Base-by-base conservation (phyloP, 2,113 vertebrate genomes). In the Thunnus thynnus region DNA sequence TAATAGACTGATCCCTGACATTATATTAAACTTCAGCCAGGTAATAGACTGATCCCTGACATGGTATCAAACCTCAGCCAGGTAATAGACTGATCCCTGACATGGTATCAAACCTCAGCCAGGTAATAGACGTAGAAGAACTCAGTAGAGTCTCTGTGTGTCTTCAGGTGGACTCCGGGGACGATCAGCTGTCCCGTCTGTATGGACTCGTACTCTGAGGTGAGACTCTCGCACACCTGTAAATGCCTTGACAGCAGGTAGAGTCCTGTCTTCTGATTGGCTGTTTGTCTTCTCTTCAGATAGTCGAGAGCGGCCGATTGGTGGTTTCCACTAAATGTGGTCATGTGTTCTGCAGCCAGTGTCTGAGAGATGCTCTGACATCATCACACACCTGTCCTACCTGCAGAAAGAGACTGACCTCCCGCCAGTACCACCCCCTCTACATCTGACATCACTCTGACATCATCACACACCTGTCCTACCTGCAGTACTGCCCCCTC, bases 311-410 rank as follows among this genome's bases (percentile, higher is more conserved):
- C 0, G 96, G 97, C 25, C 94, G 97, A 25, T 95, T 98, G 73
- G 96, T 99, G 13, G 96, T 99, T 20, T 98, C 98, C 58, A 99
- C 97, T 2, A 96, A 96, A 63, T 99, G 98, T 1, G 98, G 98
- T 74, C 98, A 99, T 0, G 95, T 99, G 54, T 99, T 99, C 94
- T 99, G 98, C 88, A 99, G 97, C 78, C 97, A 98, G 89, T 99
- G 98, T 94, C 95, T 99, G 83, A 96, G 96, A 2, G 97, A 98
- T 60, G 93, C 97, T 30, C 96, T 99, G 86, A 95, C 89, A 87
- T 95, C 95, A 70, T 95, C 96, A 41, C 97, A 94, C 85, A 97
- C 95, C 54, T 99, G 98, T 84, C 98, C 98, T 0, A 97, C 96
- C 8, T 99, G 98, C 92, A 94, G 98, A 91, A 98, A 98, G 93